These are phyloP conservation scores for Sympetrum striolatum DNA, from an alignment of 2,888 invertebrate species.

Conservation along the genomic window DNA sequence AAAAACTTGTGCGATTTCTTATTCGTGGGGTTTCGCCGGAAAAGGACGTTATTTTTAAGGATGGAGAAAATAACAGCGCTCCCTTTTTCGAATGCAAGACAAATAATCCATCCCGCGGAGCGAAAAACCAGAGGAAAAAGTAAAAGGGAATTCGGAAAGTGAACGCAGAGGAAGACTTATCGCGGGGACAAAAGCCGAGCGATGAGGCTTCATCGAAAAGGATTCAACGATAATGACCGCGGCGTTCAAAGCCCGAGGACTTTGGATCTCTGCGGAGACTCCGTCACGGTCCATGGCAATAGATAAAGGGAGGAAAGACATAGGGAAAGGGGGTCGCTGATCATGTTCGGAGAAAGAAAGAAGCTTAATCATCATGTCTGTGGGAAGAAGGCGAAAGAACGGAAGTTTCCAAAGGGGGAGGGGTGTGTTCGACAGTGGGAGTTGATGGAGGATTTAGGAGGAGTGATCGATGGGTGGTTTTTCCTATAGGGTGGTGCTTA, in stretches of 20 bases:
- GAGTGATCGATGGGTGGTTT: no score
- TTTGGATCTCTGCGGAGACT: not conserved
- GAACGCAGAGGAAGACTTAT: not conserved
- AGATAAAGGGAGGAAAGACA: not conserved
- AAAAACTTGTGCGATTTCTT: no score
- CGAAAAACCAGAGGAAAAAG: no score
- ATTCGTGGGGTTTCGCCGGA: no score
- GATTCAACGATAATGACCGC: not conserved
- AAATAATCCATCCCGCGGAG: no score
- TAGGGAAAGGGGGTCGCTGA: not conserved
- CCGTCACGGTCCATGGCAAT: not conserved
- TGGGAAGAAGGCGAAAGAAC: not conserved
- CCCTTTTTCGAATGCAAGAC: no score
- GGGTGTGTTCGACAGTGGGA: not conserved
- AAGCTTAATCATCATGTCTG: conserved; percentile 27
- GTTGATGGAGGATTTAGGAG: not conserved
- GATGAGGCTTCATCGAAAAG: not conserved
- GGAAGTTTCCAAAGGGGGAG: not conserved
- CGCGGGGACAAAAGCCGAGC: not conserved
- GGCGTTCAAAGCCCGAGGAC: not conserved
- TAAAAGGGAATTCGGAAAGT: no score
- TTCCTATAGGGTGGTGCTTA: no score
- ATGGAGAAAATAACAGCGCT: no score
- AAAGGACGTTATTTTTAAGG: no score
- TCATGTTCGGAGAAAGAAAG: not conserved